A percentile compares a stretch with the other conserved stretches of the same genome.
phyloP scores from a whole-genome alignment of 2,113 vertebrate genomes.

The Muntiacus reevesi region DNA sequence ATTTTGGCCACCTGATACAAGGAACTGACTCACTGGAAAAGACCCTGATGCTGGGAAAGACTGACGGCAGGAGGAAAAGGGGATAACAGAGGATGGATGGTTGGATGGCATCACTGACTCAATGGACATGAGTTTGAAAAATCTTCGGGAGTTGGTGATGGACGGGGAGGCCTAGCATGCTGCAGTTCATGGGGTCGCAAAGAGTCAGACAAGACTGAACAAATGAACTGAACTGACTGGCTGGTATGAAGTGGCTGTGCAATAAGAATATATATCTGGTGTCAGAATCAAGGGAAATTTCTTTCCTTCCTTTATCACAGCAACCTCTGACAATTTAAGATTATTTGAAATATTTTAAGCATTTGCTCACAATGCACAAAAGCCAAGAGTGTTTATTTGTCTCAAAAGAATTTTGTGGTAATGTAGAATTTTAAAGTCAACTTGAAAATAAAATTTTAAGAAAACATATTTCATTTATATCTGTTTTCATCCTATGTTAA shows the following conservation, averaged over 20 bases:
- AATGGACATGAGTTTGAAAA: not conserved
- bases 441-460: not conserved
- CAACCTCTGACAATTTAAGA: not conserved
- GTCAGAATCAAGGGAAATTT: not conserved
- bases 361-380: not conserved
- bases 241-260: not conserved
- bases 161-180: not conserved
- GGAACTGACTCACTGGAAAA: not conserved
- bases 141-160: too few relatives aligned
- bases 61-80: not conserved
- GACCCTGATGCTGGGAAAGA: not conserved
- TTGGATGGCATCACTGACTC: not conserved
- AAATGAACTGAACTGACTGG: not conserved
- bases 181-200: not conserved
- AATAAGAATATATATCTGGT: not conserved
- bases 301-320: not conserved
- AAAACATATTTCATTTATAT: not conserved
- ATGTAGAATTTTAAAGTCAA: not conserved
- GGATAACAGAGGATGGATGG: not conserved
- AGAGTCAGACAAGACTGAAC: not conserved
- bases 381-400: not conserved
- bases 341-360: not conserved
- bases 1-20: not conserved
- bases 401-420: not conserved
- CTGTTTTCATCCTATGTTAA: not conserved